Evolutionary conservation across 2,888 invertebrate species (phyloP), one percentile per base, ranked within the genome.

Genomic region (Dynastes grantii): DNA sequence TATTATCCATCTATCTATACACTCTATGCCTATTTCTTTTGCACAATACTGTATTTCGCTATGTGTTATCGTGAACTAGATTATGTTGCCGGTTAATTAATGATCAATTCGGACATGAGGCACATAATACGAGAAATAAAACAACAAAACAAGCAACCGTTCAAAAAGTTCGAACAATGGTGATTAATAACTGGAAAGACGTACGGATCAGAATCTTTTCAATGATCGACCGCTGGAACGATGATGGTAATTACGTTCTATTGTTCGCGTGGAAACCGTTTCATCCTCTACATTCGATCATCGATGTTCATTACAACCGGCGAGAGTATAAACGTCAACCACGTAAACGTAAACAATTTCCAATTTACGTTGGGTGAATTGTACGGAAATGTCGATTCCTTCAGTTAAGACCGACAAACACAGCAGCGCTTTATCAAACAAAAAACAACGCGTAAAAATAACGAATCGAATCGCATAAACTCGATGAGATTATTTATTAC

Each of bases 151-250:
- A 68, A 68, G 49, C 68, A 73, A 58, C 58, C n/a, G 45, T 40
- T 73, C 73, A 40, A 37, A 73, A 58, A 45, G 73, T 16, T 16
- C 37, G 58, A 73, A 73, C 73, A 73, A 73, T 58, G 40, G 58
- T 73, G 73, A 73, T 73, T 73, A 73, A 73, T 73, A 73, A 58
- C 37, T 73, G 58, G 55, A 37, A 58, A 73, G 58, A 73, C 8
- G 68, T 29, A 58, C 58, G 40, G 55, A 58, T 73, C 58, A 40
- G 22, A 37, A 58, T 58, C 58, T 58, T 58, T 73, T 73, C 58
- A 73, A 73, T 40, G 73, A 40, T 27, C 73, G 11, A 51, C 68
- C 22, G 37, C 40, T 58, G 40, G 16, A 22, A 9, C 27, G 32
- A 45, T 61, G 40, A 58, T 40, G 73, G 40, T 73, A 73, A 73